Conservation (phyloP, 2,113 vertebrate genomes). For the Cynoglossus semilaevis region DNA sequence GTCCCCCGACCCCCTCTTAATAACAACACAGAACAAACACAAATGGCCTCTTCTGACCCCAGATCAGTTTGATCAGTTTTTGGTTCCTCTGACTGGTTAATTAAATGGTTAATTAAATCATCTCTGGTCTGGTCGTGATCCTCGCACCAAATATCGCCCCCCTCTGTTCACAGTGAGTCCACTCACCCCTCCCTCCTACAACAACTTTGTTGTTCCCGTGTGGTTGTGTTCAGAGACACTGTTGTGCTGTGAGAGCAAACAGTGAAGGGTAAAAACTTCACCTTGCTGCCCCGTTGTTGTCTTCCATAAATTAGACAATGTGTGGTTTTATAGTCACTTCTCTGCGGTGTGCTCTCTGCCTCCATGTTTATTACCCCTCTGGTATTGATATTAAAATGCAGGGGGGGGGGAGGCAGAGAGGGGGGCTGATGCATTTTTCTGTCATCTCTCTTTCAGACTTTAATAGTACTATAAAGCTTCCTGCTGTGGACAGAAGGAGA, state of each 20-base stretch:
- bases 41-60: too few relatives aligned
- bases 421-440: slow-evolving; percentile 73
- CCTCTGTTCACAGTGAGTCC: not conserved
- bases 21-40: too few relatives aligned
- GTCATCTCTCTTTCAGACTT: slow-evolving; percentile 76
- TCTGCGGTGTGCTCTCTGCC: slow-evolving; percentile 58
- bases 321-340: slow-evolving; percentile 73
- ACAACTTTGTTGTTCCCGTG: not conserved
- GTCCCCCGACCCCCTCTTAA: too few relatives aligned
- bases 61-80: too few relatives aligned
- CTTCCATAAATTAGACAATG: slow-evolving; percentile 80
- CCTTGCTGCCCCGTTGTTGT: slow-evolving; percentile 69
- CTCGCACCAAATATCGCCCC: too few relatives aligned
- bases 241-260: slow-evolving; percentile 28
- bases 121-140: too few relatives aligned
- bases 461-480: slow-evolving; percentile 80
- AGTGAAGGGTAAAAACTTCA: slow-evolving; percentile 71
- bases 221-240: slow-evolving; percentile 1
- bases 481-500: slow-evolving; percentile 49
- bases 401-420: slow-evolving; percentile 28
- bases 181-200: slow-evolving; percentile 11
- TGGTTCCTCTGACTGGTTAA: too few relatives aligned
- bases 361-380: slow-evolving; percentile 70
- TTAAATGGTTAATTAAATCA: too few relatives aligned
- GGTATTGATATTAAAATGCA: slow-evolving; percentile 77